Base-by-base conservation (phyloP, 2,888 invertebrate genomes). In the Eudasyphora cyanicolor region DNA sequence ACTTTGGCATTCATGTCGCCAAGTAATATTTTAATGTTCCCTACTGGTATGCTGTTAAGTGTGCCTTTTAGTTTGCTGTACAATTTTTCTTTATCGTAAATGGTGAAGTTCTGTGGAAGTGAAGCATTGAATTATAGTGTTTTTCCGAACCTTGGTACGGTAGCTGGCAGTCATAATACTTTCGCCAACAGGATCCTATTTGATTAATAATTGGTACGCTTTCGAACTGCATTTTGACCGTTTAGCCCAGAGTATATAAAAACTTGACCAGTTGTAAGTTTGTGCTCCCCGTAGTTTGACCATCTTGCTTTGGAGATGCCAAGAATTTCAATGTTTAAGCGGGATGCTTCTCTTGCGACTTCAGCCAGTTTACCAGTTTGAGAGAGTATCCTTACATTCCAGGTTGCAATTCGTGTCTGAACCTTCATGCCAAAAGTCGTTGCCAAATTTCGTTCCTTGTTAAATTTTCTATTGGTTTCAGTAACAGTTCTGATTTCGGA, bases 321-420 rank as follows among this genome's bases (percentile, higher is more conserved):
- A 12, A 29, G 60, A n/a, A n/a, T n/a, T n/a, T n/a, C n/a, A n/a
- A n/a, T n/a, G n/a, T n/a, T n/a, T n/a, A n/a, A n/a, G n/a, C 7
- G 27, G n/a, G n/a, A 32, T 14, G 32, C 10, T 2, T 8, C 32
- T 29, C n/a, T n/a, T n/a, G n/a, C n/a, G n/a, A n/a, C n/a, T n/a
- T n/a, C n/a, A n/a, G n/a, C n/a, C n/a, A n/a, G n/a, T 32, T 62
- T 62, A 62, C 24, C 60, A 62, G 29, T 62, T 62, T 62, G 24
- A 62, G 32, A 62, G 60, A 29, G 60, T 62, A n/a, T n/a, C n/a
- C n/a, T n/a, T n/a, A n/a, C n/a, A n/a, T n/a, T n/a, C n/a, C n/a
- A n/a, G n/a, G n/a, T 27, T 62, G 27, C 60, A n/a, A n/a, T n/a
- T n/a, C n/a, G n/a, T n/a, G n/a, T n/a, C n/a, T n/a, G n/a, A n/a